Base-by-base conservation (phyloP, 2,888 invertebrate genomes). In the Drosophila setosimentum region DNA sequence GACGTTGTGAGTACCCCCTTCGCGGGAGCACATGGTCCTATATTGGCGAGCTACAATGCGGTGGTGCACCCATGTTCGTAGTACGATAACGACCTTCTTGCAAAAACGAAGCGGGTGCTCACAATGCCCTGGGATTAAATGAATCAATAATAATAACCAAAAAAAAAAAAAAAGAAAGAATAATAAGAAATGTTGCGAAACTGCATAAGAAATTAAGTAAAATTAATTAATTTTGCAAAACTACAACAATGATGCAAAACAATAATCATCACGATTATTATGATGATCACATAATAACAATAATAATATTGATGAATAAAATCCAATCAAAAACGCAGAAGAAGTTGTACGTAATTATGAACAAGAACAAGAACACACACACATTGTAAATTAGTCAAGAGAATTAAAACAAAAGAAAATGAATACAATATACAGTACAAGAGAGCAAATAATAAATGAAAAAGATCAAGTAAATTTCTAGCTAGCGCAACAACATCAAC, bases 1-100 rank as follows among this genome's bases (percentile, higher is more conserved):
- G 98, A 98, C 96, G 97, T 97, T 95, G 98, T 98, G 97, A 97
- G 97, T 97, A 96, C 95, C 96, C 96, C 95, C 96, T 96, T 95
- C 94, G 95, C 95, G 94, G 94, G 94, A 94, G 94, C 94, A 94
- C 94, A 94, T 94, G 94, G 94, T 94, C 94, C 94, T 94, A 94
- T 94, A 94, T 95, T 96, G 95, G 95, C 95, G 95, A 96, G 95
- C 95, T 96, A 94, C 94, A 94, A 94, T 94, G 94, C 96, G 94
- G 96, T 96, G 95, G 96, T 96, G 95, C 96, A 96, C 95, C 96
- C 96, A 95, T 96, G 96, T 95, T 96, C 96, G 96, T 96, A 96
- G 96, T 96, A 93, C 93, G 93, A 93, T 93, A 93, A 93, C 93
- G 93, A 93, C 95, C 94, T 93, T 95, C 93, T 95, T 95, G 95